Percentiles rank a stretch among this genome's conserved stretches.
These are phyloP conservation scores for Actinemys pallida DNA, from an alignment of 2,113 vertebrate genomes.

Conservation along the genomic window DNA sequence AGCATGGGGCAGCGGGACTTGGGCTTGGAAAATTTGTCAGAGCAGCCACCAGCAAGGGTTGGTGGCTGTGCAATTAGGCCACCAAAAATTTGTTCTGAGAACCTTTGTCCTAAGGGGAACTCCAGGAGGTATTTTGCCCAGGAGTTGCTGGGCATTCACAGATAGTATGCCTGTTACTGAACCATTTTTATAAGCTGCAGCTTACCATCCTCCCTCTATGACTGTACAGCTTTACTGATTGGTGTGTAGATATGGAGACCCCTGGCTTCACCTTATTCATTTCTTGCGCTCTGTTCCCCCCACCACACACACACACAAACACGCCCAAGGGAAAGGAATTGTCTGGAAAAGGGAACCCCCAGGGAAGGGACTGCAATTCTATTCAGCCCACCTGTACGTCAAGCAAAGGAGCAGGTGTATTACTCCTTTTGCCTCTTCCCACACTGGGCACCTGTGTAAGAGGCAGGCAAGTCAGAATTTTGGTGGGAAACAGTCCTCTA, in stretches of 20 bases:
- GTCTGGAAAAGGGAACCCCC: not conserved
- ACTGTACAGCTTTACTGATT: not conserved
- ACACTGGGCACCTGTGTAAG: not conserved
- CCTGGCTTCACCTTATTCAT: not conserved
- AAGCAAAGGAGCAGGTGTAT: not conserved
- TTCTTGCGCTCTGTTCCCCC: not conserved
- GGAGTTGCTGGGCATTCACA: not conserved
- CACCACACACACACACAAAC: no score
- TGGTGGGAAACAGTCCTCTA: not conserved
- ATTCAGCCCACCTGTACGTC: not conserved
- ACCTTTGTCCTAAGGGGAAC: no score
- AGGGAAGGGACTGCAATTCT: not conserved
- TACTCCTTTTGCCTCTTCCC: not conserved
- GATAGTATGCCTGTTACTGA: not conserved
- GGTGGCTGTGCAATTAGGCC: no score
- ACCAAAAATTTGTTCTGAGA: no score
- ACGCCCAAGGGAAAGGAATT: no score
- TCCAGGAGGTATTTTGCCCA: not conserved
- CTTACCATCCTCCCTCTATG: not conserved
- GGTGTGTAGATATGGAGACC: not conserved
- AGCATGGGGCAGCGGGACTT: no score
- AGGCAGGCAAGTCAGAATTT: not conserved
- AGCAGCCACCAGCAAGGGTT: no score
- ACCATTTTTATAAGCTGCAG: not conserved
- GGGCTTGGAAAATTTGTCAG: no score